phyloP scores from a whole-genome alignment of 1,140 invertebrate species.

The Cyrtorhinus lividipennis region DNA sequence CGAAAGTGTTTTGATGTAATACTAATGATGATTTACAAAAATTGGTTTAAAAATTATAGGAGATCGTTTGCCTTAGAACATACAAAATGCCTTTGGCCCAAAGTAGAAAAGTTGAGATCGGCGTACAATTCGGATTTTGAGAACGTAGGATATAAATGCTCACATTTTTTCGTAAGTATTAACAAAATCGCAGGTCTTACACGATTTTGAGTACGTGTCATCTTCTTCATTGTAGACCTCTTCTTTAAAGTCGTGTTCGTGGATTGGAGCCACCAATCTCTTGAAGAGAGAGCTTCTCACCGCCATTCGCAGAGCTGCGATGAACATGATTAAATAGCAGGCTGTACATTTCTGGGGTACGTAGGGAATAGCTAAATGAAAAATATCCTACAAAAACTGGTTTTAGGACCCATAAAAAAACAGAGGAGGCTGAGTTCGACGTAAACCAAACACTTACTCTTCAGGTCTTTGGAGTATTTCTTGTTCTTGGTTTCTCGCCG shows the following conservation, averaged over 20 bases:
- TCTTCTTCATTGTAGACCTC: constrained; percentile 60
- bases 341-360: background rate
- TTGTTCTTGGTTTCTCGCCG: constrained; percentile 58
- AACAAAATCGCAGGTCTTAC: constrained; percentile 57
- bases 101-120: too few relatives aligned
- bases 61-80: too few relatives aligned
- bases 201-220: constrained; percentile 63
- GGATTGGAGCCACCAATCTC: constrained; percentile 40
- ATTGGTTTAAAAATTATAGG: too few relatives aligned
- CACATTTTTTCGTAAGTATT: constrained; percentile 89
- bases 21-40: too few relatives aligned
- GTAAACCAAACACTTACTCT: constrained; percentile 32
- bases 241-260: constrained; percentile 63
- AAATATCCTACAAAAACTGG: too few relatives aligned
- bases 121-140: too few relatives aligned
- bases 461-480: constrained; percentile 75
- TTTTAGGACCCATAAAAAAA: too few relatives aligned
- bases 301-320: constrained; percentile 67
- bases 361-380: background rate
- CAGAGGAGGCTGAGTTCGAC: too few relatives aligned
- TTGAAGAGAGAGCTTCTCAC: constrained; percentile 79
- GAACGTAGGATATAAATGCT: too few relatives aligned
- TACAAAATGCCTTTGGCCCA: too few relatives aligned
- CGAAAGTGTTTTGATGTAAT: too few relatives aligned
- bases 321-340: constrained; percentile 21